A percentile compares a stretch with the other conserved stretches of the same genome.
Evolutionary conservation across 2,797 vertebrate species (phyloP).

Genomic region (Luscinia megarhynchos): DNA sequence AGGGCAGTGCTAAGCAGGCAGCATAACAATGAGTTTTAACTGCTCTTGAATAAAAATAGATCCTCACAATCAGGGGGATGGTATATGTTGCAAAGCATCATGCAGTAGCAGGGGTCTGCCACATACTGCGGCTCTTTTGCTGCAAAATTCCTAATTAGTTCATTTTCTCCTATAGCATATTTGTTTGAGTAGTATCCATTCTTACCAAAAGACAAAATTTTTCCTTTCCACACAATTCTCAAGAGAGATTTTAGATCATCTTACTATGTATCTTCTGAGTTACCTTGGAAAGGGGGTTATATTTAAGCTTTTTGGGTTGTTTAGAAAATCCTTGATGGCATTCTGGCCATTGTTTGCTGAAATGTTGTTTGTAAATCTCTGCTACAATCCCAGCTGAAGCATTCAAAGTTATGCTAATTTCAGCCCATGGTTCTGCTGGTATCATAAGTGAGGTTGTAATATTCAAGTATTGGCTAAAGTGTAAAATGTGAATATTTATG

Average conservation of each 20-base stretch:
- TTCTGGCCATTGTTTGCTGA: not conserved
- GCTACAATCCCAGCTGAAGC: conserved; percentile 36
- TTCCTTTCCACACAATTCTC: not conserved
- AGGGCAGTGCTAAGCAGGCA: not conserved
- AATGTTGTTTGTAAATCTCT: conserved; percentile 46
- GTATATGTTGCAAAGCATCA: not conserved
- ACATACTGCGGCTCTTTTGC: not conserved
- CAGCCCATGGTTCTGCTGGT: not conserved
- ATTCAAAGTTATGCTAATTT: conserved; percentile 49
- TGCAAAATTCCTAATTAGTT: conserved; percentile 43
- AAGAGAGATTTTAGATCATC: not conserved
- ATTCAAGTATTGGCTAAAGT: conserved; percentile 15
- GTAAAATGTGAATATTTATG: conserved; percentile 49
- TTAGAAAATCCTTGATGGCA: not conserved
- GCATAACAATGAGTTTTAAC: conserved; percentile 46
- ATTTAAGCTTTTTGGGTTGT: not conserved
- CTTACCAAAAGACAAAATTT: not conserved
- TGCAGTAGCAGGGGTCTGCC: not conserved
- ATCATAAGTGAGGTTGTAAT: conserved; percentile 6
- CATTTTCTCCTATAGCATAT: not conserved
- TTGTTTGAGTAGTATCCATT: not conserved
- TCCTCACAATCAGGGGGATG: conserved; percentile 49
- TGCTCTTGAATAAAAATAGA: conserved; percentile 49
- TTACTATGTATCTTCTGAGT: not conserved
- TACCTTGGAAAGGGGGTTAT: fast-evolving